Base-by-base conservation (phyloP, 2,797 vertebrate species). In the Pangasius krempfi region DNA sequence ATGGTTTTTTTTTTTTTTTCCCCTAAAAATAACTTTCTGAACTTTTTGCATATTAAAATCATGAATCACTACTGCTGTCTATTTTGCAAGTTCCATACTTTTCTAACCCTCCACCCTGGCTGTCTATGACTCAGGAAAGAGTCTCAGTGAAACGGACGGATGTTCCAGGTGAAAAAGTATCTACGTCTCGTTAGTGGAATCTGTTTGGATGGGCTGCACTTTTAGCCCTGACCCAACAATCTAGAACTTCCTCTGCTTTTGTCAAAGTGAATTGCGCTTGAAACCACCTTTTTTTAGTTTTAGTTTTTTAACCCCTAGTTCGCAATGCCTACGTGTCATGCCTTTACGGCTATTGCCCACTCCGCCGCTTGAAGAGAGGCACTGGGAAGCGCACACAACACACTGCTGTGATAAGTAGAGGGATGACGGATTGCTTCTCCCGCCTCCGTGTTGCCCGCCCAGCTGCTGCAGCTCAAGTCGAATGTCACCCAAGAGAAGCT, bases 401-500 rank as follows among this genome's bases (percentile, higher is more conserved):
- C 62, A 52, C 93, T 33, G 89, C 94, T 94, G 94, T 95, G 95
- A 96, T 95, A 94, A 95, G 92, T 92, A 90, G 90, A 90, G 91
- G 92, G 94, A 93, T 95, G 94, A 94, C 94, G 93, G 92, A 91
- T 94, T 47, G 86, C 86, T 56, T 80, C 76, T 52, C 76, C 76
- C 22, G 30, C 62, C 86, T 68, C 70, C 5, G 37, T 62, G 64
- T 68, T 84, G 62, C 94, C 92, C 93, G 90, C 83, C 75, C 83
- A 78, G 47, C 88, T 85, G 73, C 82, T 52, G 93, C 94, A 94
- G 94, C 94, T 94, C 94, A 93, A 94, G 94, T 95, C 95, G 96
- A 96, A 96, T 96, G 95, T 96, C 96, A 96, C 92, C 90, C 91
- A 94, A 92, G 94, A 94, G 92, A 93, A 94, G 93, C 91, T 92